Base-by-base conservation (phyloP, 2,113 vertebrate genomes). In the Donacobius atricapilla region DNA sequence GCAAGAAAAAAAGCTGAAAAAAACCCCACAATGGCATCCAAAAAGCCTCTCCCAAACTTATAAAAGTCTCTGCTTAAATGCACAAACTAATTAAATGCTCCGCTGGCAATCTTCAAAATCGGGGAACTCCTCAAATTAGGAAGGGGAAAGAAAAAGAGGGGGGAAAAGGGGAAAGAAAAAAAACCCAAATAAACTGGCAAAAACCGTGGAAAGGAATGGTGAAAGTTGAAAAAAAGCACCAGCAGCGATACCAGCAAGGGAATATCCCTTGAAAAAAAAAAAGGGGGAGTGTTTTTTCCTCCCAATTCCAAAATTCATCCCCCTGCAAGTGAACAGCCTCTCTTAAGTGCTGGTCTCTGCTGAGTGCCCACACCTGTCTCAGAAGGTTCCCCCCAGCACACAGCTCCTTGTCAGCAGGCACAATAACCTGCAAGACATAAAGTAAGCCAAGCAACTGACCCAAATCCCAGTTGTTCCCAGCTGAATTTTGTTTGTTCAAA, bases 361-460 rank as follows among this genome's bases (percentile, higher is more conserved):
- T 2, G 3, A 30, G 42, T 7, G 9, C 60, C 48, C 42, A 2
- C 50, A 22, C 21, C 19, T 33, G 10, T 17, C 37, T 66, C 4
- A 11, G 13, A 24, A 11, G 3, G 37, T 2, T 30, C 2, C 42
- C 45, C 35, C 4, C 27, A 11, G n/a, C 51, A 53, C 57, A 40
- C 1, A 20, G 23, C 6, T 28, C 39, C 37, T 4, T 3, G 12
- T 21, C 33, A 40, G 33, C 3, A 35, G 47, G 17, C 20, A 15
- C 0, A 0, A 9, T 7, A 27, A 54, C 37, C 37, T n/a, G 4
- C 18, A 13, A 11, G 30, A 35, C 30, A 13, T n/a, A n/a, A 28
- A 57, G 31, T 4, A 35, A 54, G 11, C 47, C 31, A 20, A 75
- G 33, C n/a, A 70, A 13, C 24, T 25, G 19, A 45, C 45, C 14